A percentile compares a stretch with the other conserved stretches of the same genome.
These are phyloP conservation scores for Umimayanthus kanabou DNA, from an alignment of 92 coral and sea anemone species.

Conservation along the genomic window DNA sequence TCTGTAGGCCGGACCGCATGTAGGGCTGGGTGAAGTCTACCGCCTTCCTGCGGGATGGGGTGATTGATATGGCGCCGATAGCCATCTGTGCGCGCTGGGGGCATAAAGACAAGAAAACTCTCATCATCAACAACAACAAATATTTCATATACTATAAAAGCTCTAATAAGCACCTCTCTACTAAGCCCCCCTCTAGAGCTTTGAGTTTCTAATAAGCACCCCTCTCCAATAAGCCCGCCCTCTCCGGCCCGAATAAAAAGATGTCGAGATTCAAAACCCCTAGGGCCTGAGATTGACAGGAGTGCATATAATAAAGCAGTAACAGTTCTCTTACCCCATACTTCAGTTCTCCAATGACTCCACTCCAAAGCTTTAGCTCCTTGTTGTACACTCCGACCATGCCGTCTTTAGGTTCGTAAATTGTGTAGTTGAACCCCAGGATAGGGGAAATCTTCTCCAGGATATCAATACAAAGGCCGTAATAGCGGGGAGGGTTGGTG, in stretches of 20 bases:
- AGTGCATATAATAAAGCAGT: no score
- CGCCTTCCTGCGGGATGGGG: conserved; percentile 53
- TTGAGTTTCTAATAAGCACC: no score
- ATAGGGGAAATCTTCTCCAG: conserved; percentile 47
- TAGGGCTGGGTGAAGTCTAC: conserved; percentile 76
- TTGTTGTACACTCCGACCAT: conserved; percentile 46
- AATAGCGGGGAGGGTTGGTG: conserved; percentile 1
- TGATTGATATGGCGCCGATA: conserved; percentile 64
- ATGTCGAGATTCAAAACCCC: no score
- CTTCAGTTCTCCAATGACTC: conserved; percentile 58
- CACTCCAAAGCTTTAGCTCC: conserved; percentile 54
- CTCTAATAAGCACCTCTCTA: no score
- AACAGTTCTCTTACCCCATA: conserved; percentile 37
- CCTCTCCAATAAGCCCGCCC: no score
- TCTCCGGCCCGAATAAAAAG: no score
- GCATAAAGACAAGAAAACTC: background rate
- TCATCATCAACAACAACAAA: background rate
- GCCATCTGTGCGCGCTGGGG: conserved; percentile 65
- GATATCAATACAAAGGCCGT: conserved; percentile 52
- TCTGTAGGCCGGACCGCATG: conserved; percentile 64
- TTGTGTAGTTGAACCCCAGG: conserved; percentile 61
- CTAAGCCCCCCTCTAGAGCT: no score
- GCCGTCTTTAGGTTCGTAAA: conserved; percentile 60
- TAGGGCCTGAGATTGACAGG: no score
- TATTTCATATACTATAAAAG: no score